These are phyloP conservation scores for Aurelia aurita DNA, from an alignment of 30 jellyfish, hydroid and myxozoan genomes.

Conservation along the genomic window DNA sequence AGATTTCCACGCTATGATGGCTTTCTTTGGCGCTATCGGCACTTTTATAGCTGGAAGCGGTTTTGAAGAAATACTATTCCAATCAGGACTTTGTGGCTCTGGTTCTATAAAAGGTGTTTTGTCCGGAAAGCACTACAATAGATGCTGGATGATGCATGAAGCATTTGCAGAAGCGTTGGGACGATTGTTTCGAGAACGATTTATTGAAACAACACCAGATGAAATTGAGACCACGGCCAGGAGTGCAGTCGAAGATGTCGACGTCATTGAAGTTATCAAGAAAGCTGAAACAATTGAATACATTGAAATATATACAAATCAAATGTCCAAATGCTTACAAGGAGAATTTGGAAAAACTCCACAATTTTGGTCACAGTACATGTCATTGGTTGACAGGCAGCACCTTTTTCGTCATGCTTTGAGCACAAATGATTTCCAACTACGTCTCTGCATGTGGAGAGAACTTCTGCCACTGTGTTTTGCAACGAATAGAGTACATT, in stretches of 20 bases:
- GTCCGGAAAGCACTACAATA: constrained; percentile 44
- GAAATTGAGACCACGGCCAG: too few relatives aligned
- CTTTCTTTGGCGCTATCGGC: constrained; percentile 37
- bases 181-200: constrained; percentile 4
- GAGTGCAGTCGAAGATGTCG: too few relatives aligned
- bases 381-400: constrained; percentile 8
- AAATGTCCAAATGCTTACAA: background rate
- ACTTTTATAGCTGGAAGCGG: constrained; percentile 24
- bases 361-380: constrained; percentile 27
- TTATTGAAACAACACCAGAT: too few relatives aligned
- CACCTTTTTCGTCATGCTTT: constrained; percentile 17
- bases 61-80: constrained; percentile 7
- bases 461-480: constrained; percentile 37
- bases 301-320: background rate
- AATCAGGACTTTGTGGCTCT: constrained; percentile 27
- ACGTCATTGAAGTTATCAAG: background rate
- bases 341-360: constrained; percentile 46
- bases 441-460: constrained; percentile 18
- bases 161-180: constrained; percentile 47
- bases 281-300: background rate
- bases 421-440: constrained; percentile 21
- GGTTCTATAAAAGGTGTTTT: constrained; percentile 22
- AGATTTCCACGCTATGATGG: constrained; percentile 57
- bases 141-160: constrained; percentile 38
- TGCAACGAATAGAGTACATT: constrained; percentile 28